Evolutionary conservation across 2,113 vertebrate species (phyloP), one percentile per base, ranked within the genome.

Genomic region (Coptodon rendalli): DNA sequence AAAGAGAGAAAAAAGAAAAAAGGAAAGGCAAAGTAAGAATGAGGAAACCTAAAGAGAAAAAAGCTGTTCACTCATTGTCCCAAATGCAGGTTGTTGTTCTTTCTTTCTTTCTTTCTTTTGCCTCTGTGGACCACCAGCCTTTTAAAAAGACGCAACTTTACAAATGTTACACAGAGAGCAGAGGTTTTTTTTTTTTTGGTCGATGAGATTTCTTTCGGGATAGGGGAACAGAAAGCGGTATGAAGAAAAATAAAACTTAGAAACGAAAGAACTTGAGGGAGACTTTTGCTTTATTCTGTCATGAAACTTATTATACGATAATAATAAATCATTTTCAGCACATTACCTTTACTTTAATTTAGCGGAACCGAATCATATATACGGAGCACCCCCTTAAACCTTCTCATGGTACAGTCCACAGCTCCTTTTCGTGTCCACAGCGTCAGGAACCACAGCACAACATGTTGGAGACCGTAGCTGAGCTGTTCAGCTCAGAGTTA

Each of bases 341-440:
- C 29, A 24, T 48, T 2, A 22, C 2, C 2, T 1, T 1, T 1
- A 8, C 6, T 2, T 19, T 53, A 50, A 4, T 2, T 19, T 17
- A 17, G 6, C 14, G 10, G 14, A 0, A 1, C 1, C 27, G 71
- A 76, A 48, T 29, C 43, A 29, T 50, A 31, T 6, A 76, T 29
- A 12, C 16, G 24, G 24, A 50, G 9, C 40, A 4, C 91, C 93
- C 94, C 91, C 76, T 38, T 3, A 3, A 1, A 34, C 17, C 12
- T 1, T 19, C 3, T 3, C 9, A 86, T 96, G 96, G 96, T 96
- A 94, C 94, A 53, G 82, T 59, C 96, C 95, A 81, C 89, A 88
- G 93, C 91, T 86, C 89, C 94, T 95, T 95, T 95, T 95, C 92
- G 89, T 92, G 52, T 91, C 89, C 63, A 31, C 93, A 61, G 89